Conservation (phyloP, 2,888 invertebrate genomes). For the Cephus pulcher region DNA sequence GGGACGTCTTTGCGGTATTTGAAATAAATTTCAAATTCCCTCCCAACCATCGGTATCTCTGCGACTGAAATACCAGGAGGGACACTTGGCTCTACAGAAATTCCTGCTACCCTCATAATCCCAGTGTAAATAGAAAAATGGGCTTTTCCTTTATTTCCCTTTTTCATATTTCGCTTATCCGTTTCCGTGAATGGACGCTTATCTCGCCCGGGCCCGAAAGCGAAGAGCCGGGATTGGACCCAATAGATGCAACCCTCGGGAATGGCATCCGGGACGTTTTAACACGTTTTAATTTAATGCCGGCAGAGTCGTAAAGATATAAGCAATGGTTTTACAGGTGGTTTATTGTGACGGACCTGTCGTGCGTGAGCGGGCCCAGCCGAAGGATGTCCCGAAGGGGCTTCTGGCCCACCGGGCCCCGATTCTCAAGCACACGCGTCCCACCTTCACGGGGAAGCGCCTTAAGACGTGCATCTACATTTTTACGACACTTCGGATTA, state of each 20-base stretch:
- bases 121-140: not conserved
- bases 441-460: not conserved
- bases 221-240: not conserved
- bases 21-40: not conserved
- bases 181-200: conserved; percentile 5
- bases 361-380: not conserved
- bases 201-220: not conserved
- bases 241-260: not conserved
- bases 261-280: conserved; percentile 7
- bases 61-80: not conserved
- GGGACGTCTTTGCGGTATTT: not conserved
- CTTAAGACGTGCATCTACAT: not conserved
- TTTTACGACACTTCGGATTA: not conserved
- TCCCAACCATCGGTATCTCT: not conserved
- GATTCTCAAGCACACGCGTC: not conserved
- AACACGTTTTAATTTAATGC: conserved; percentile 9
- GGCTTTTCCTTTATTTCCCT: not conserved
- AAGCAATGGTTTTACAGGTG: conserved; percentile 3
- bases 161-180: not conserved
- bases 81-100: not conserved
- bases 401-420: not conserved
- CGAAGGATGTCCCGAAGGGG: not conserved
- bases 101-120: not conserved
- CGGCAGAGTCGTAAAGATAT: conserved; percentile 4
- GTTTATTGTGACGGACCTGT: conserved; percentile 1